Conservation (phyloP, 2,113 vertebrate species). For the Vulpes ferrilata region DNA sequence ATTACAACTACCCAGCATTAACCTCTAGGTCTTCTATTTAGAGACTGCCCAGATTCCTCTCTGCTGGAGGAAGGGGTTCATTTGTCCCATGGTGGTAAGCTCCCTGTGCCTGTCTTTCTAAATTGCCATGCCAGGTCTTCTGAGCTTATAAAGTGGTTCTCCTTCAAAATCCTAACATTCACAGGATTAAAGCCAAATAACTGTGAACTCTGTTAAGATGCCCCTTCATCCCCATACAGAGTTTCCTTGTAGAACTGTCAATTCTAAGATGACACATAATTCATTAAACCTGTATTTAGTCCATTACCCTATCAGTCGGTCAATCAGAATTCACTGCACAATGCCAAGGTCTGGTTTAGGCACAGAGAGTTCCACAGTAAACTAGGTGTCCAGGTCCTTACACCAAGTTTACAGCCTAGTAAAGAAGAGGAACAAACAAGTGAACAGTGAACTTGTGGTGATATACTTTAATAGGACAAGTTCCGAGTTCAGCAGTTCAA, state of each 20-base stretch:
- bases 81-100: neutral
- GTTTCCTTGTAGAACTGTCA: neutral
- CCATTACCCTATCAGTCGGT: neutral
- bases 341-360: neutral
- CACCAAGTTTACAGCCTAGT: neutral
- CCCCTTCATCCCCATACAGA: neutral
- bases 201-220: neutral
- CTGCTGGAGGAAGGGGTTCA: neutral
- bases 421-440: neutral
- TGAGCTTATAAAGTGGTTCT: slow-evolving; percentile 43
- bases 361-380: neutral
- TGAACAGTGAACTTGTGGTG: neutral
- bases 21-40: neutral
- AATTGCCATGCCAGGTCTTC: neutral
- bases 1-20: neutral
- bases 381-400: neutral
- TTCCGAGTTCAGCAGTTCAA: slow-evolving; percentile 6
- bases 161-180: neutral
- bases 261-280: slow-evolving; percentile 5
- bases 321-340: neutral
- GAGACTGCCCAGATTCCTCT: neutral
- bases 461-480: neutral
- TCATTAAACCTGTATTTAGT: neutral
- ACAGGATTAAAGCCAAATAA: slow-evolving; percentile 42
- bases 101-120: neutral